A percentile compares a stretch with the other conserved stretches of the same genome.
Conservation (phyloP, 2,113 vertebrate genomes). For the Poicephalus gulielmi region DNA sequence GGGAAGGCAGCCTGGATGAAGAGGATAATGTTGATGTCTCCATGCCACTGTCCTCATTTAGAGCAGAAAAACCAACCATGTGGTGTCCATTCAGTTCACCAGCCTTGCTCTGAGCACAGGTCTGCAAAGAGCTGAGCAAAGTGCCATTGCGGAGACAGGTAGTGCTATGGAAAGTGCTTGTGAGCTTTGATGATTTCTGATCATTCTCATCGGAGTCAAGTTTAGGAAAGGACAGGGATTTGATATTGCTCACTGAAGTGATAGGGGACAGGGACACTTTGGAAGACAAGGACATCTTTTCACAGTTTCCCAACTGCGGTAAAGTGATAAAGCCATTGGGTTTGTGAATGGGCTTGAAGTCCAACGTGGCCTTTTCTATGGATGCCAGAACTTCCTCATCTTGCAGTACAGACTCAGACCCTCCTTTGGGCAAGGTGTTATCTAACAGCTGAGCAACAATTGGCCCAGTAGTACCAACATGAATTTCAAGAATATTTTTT, state of each 20-base stretch:
- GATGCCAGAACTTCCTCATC: constrained; percentile 76
- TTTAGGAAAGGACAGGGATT: constrained; percentile 94
- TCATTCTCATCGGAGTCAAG: constrained; percentile 86
- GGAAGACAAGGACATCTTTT: constrained; percentile 82
- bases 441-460: constrained; percentile 75
- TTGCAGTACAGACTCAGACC: constrained; percentile 67
- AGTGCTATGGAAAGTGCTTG: constrained; percentile 74
- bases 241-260: constrained; percentile 89
- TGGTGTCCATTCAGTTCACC: constrained; percentile 79
- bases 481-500: constrained; percentile 89
- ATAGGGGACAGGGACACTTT: constrained; percentile 80
- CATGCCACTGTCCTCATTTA: constrained; percentile 71
- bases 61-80: constrained; percentile 56
- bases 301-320: constrained; percentile 86
- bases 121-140: constrained; percentile 72
- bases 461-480: constrained; percentile 74
- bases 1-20: constrained; percentile 68
- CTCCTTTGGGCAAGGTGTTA: constrained; percentile 66
- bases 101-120: constrained; percentile 70
- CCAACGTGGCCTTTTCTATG: constrained; percentile 71
- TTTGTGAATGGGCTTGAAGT: constrained; percentile 86
- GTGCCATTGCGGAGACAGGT: constrained; percentile 81
- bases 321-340: constrained; percentile 91
- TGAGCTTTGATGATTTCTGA: constrained; percentile 73
- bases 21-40: constrained; percentile 56